phyloP scores from a whole-genome alignment of 2,888 invertebrate genomes.

The Cetonia aurata region DNA sequence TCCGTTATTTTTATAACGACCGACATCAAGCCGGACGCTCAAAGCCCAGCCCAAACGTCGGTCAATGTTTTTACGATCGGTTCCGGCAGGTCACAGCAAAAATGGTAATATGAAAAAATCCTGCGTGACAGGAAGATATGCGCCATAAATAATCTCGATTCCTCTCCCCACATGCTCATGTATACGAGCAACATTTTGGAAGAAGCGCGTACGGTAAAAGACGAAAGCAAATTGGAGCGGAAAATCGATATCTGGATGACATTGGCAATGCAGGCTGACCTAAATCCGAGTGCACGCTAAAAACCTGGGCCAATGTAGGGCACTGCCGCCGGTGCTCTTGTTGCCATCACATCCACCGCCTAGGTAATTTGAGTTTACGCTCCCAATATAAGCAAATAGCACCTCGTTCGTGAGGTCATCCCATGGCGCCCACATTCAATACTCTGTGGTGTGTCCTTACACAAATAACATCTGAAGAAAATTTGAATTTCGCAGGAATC shows the following conservation, averaged over 20 bases:
- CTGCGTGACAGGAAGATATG: constrained; percentile 4
- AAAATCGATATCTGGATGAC: constrained; percentile 46
- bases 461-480: constrained; percentile 3
- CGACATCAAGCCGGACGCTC: too few species aligned
- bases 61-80: too few species aligned
- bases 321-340: constrained; percentile 1
- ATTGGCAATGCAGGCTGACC: constrained; percentile 48
- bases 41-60: too few species aligned
- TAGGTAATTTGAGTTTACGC: constrained; percentile 23
- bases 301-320: constrained; percentile 41
- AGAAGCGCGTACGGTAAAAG: constrained; percentile 15
- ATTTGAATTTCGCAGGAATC: background rate
- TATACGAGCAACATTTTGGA: background rate
- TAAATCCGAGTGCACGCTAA: constrained; percentile 37
- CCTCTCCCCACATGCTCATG: background rate
- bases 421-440: background rate
- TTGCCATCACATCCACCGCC: constrained; percentile 5
- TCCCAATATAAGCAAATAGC: constrained; percentile 4
- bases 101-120: constrained; percentile 4
- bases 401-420: constrained; percentile 2
- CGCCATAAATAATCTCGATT: constrained; percentile 22
- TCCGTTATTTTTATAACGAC: too few species aligned
- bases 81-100: background rate
- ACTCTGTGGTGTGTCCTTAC: background rate
- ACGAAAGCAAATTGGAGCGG: constrained; percentile 33